These are phyloP conservation scores for Drosophila rubida DNA, from an alignment of 2,888 invertebrate species.

Conservation along the genomic window DNA sequence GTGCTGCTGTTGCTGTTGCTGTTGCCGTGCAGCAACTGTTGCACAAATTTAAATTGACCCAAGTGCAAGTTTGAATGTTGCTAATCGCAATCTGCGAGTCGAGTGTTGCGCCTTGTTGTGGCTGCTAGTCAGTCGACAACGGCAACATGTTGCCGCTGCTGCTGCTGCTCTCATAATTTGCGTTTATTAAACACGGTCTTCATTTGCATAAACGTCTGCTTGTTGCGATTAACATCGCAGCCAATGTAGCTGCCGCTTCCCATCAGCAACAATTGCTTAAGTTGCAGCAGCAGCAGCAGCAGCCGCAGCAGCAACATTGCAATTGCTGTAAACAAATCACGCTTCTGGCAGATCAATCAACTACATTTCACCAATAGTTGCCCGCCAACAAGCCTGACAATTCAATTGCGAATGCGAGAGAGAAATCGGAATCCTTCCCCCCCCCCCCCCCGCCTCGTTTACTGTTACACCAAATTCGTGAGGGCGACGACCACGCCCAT, in stretches of 20 bases:
- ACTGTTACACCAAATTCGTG: conserved; percentile 72
- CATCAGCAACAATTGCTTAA: conserved; percentile 25
- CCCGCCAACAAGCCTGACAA: conserved; percentile 54
- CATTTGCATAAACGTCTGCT: conserved; percentile 73
- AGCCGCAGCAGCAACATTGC: conserved; percentile 34
- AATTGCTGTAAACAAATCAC: conserved; percentile 75
- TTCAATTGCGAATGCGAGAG: conserved; percentile 64
- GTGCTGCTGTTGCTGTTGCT: conserved; percentile 64
- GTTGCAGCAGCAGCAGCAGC: conserved; percentile 10
- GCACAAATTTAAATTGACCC: conserved; percentile 81
- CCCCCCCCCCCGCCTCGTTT: no score
- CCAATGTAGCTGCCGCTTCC: conserved; percentile 41
- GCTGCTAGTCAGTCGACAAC: conserved; percentile 33
- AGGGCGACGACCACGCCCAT: conserved; percentile 61
- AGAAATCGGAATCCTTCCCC: no score
- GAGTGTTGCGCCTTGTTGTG: conserved; percentile 39
- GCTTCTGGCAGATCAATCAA: conserved; percentile 74
- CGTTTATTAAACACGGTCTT: conserved; percentile 75
- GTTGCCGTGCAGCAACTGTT: conserved; percentile 69
- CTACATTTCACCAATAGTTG: conserved; percentile 41
- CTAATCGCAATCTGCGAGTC: conserved; percentile 67
- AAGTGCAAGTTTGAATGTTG: conserved; percentile 79
- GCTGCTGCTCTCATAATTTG: conserved; percentile 67
- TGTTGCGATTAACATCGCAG: conserved; percentile 58
- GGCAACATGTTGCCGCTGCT: conserved; percentile 64